phyloP scores from a whole-genome alignment of 2,113 vertebrate species.

The Pongo pygmaeus region DNA sequence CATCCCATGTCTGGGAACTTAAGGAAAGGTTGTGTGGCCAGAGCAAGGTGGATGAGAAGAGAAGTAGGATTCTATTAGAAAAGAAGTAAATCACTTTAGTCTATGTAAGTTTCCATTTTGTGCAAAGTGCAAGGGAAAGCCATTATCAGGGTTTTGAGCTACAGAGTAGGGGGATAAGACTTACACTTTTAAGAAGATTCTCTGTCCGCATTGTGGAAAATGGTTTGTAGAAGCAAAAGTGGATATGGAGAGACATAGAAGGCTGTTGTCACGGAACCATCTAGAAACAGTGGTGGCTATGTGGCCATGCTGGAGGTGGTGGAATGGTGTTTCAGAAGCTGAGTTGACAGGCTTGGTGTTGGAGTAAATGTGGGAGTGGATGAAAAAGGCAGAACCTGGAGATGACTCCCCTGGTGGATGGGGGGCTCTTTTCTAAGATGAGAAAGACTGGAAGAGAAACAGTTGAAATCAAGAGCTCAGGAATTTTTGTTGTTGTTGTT shows the following conservation, averaged over 20 bases:
- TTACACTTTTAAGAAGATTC: neutral
- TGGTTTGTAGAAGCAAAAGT: neutral
- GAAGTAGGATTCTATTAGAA: neutral
- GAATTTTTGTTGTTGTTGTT: no score
- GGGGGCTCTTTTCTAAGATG: neutral
- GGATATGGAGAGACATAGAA: neutral
- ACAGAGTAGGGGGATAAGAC: neutral
- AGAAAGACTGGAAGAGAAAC: neutral
- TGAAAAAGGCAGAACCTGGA: neutral
- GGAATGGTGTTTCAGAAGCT: neutral
- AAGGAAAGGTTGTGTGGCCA: neutral
- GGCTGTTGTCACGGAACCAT: neutral
- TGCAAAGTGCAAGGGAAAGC: neutral
- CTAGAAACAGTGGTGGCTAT: neutral
- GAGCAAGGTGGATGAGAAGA: neutral
- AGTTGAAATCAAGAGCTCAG: neutral
- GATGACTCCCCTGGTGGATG: neutral
- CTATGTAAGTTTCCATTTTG: neutral
- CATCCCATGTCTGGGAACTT: neutral
- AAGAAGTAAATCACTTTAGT: neutral
- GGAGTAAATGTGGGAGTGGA: neutral
- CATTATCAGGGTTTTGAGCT: neutral
- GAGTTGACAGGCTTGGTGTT: neutral
- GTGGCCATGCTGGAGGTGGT: neutral
- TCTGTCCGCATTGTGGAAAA: neutral